Percentiles rank a stretch among this genome's conserved stretches.
phyloP scores from a whole-genome alignment of 2,888 invertebrate species.

The Chironomus tentans region DNA sequence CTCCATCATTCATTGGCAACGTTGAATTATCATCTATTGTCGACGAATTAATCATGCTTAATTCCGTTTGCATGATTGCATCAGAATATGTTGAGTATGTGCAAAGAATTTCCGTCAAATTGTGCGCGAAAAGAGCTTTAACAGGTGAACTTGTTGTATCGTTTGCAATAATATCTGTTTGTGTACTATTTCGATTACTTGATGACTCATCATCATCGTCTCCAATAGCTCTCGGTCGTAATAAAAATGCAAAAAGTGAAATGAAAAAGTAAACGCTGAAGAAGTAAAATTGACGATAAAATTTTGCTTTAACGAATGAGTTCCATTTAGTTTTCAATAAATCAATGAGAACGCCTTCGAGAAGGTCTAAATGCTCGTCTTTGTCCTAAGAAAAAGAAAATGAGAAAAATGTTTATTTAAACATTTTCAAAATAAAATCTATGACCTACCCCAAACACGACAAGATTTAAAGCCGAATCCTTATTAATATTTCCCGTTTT shows the following conservation, averaged over 20 bases:
- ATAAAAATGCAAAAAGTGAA: constrained; percentile 77
- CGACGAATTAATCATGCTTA: background rate
- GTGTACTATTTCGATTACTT: constrained; percentile 33
- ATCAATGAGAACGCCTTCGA: constrained; percentile 91
- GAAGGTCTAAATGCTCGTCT: constrained; percentile 85
- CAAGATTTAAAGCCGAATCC: constrained; percentile 88
- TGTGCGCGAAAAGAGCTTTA: constrained; percentile 10
- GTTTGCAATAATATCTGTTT: constrained; percentile 35
- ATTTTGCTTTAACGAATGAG: constrained; percentile 88
- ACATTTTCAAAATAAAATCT: too few relatives aligned
- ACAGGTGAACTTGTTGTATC: constrained; percentile 33
- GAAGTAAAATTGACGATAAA: constrained; percentile 84
- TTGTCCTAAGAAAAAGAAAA: constrained; percentile 57
- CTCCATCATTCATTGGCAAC: constrained; percentile 30
- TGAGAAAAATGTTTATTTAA: background rate
- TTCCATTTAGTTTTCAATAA: constrained; percentile 96
- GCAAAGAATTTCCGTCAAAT: constrained; percentile 21
- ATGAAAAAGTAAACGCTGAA: constrained; percentile 86
- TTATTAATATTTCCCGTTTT: constrained; percentile 88
- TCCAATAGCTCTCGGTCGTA: constrained; percentile 71
- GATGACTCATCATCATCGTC: constrained; percentile 33
- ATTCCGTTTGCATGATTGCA: constrained; percentile 33
- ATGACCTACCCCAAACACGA: constrained; percentile 80
- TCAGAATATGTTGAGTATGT: constrained; percentile 2
- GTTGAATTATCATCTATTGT: constrained; percentile 8